phyloP scores from a whole-genome alignment of 2,797 vertebrate species.

The Thamnophis elegans region DNA sequence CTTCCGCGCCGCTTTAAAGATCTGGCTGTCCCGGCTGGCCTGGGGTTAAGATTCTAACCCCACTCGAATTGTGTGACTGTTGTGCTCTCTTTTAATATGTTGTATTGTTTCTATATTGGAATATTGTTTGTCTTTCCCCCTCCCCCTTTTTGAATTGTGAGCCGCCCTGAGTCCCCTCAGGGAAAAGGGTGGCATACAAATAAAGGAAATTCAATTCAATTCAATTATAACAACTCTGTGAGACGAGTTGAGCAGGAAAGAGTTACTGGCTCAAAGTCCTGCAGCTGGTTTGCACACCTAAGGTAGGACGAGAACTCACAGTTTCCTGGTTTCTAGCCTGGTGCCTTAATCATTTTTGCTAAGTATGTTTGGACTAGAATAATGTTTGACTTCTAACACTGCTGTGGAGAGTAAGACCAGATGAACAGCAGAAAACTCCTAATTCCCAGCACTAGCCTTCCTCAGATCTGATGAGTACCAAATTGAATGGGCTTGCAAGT shows the following conservation, averaged over 20 bases:
- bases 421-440: background rate
- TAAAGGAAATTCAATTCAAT: too few species aligned
- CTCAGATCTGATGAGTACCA: background rate
- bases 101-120: too few species aligned
- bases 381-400: background rate
- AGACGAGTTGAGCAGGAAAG: background rate
- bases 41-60: too few species aligned
- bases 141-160: too few species aligned
- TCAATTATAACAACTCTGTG: too few species aligned
- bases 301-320: background rate
- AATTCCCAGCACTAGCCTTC: background rate
- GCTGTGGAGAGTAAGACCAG: background rate
- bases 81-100: too few species aligned
- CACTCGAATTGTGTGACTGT: too few species aligned
- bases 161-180: too few species aligned
- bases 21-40: too few species aligned
- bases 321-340: background rate
- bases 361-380: background rate
- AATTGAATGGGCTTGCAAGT: background rate
- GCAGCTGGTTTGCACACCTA: background rate
- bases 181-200: too few species aligned
- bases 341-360: background rate
- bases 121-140: too few species aligned
- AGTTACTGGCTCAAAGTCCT: background rate
- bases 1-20: too few species aligned